Evolutionary conservation across 2,888 invertebrate genomes (phyloP), one percentile per base, ranked within the genome.

Genomic region (Ornithoptera priamus): DNA sequence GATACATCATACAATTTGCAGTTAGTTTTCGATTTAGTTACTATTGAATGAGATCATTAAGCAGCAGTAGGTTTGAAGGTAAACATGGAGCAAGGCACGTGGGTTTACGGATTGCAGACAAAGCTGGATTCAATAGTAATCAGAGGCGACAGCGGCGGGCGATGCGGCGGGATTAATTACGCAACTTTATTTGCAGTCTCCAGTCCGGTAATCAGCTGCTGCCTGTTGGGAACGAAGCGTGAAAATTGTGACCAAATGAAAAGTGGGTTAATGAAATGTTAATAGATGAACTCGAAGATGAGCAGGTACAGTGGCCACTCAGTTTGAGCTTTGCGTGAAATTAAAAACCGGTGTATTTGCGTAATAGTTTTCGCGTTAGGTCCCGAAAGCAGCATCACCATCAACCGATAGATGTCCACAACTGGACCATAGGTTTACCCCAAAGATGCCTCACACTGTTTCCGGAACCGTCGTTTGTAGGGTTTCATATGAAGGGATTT

Each of bases 1-100:
- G 10, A 39, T 39, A 39, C 30, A 10, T 7, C 8, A 8, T 10
- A 39, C 7, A 10, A 8, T 10, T 39, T 1, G 1, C 10, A 20
- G 10, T 20, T 2, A 4, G 18, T 61, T 36, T 36, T 36, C 18
- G n/a, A 36, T 36, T 17, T 61, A 20, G 36, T 62, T 60, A 46
- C 22, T 5, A 60, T 17, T 63, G 18, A 64, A 69, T 17, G 57
- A 24, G 61, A 12, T 12, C 50, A 69, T 66, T 62, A 22, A 10
- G 22, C 15, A 46, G 20, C 46, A 58, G 62, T 71, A 62, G 70
- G 71, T 74, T 74, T 69, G 42, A n/a, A 64, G 70, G 63, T 70
- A 63, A 76, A 74, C 77, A 76, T 78, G 75, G 79, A 81, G 76
- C 79, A 77, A 77, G 76, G 71, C 73, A 63, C 69, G 72, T 73